Evolutionary conservation across 1,140 invertebrate species (phyloP).

Genomic region (Sitophilus oryzae): DNA sequence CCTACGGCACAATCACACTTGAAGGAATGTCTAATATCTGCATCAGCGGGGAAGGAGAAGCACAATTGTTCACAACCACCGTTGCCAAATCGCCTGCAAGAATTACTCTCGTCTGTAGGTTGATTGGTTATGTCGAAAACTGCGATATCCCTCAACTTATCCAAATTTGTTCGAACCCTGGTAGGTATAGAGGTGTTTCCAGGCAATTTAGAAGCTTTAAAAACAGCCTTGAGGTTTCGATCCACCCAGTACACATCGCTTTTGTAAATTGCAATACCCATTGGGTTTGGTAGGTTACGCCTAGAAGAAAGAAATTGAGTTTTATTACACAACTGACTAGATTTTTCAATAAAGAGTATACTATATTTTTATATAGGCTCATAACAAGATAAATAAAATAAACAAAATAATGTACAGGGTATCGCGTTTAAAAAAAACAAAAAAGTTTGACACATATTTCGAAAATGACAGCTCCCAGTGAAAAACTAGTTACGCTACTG

Average conservation of each 20-base stretch:
- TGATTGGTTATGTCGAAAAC: slow-evolving; percentile 87
- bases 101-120: slow-evolving; percentile 71
- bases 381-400: no score
- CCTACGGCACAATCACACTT: slow-evolving; percentile 90
- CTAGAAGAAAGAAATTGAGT: slow-evolving; percentile 40
- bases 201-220: slow-evolving; percentile 73
- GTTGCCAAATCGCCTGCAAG: slow-evolving; percentile 67
- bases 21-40: slow-evolving; percentile 34
- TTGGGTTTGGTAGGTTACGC: slow-evolving; percentile 87
- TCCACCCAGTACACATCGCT: slow-evolving; percentile 94
- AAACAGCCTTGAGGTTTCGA: slow-evolving; percentile 83
- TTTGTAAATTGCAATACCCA: slow-evolving; percentile 83
- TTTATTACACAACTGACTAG: no score
- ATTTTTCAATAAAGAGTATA: no score
- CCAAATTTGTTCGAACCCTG: slow-evolving; percentile 73
- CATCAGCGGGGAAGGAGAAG: slow-evolving; percentile 77
- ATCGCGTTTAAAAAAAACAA: no score
- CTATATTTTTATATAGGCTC: no score
- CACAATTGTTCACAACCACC: slow-evolving; percentile 91
- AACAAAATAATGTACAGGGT: no score
- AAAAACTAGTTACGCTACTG: no score
- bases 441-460: no score
- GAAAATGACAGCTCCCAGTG: no score
- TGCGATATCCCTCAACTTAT: slow-evolving; percentile 79
- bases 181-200: slow-evolving; percentile 63